Evolutionary conservation across 92 coral and sea anemone species (phyloP), one percentile per base, ranked within the genome.

Genomic region (Siderastrea radians): DNA sequence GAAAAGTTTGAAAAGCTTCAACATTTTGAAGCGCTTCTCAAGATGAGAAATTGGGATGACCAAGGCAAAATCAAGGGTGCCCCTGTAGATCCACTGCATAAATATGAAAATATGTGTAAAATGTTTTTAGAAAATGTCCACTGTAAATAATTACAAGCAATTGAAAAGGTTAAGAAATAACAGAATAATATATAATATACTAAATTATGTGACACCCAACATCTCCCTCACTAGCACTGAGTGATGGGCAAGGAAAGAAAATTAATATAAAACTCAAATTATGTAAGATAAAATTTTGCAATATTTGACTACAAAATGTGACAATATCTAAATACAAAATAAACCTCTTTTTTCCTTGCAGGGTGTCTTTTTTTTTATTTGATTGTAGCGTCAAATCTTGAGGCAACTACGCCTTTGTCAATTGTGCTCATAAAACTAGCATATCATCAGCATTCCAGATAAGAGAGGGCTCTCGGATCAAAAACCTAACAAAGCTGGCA

Each of bases 31-130:
- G 99, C 96, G 19, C 62, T 97, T 63, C 60, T 97, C 11, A 93
- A 90, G 91, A 97, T 97, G 98, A 82, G 99, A 73, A 51, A 54
- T 7, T 97, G 99, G 99, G 99, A 97, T 84, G 99, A 97, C 68
- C 92, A 83, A 70, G 99, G 94, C 46, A 97, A 97, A 88, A 89
- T 89, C 11, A 70, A 90, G 9, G 90, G 85, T 62, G 92, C 90
- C 49, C 66, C 92, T 0, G 74, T 94, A 65, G 98, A 97, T 72
- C 92, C 97, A 6, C 82, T 97, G 17, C 93, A 94, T 16, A 97
- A 97, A 90, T 97, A 97, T 78, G 97, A 97, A 88, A 72, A 71
- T 38, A 93, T 97, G 97, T 97, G 99, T 86, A 82, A 80, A 49
- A 85, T 14, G 67, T 94, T 86, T 49, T 82, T 97, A 11, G 84